These are phyloP conservation scores for Lasioglossum malachurum DNA, from an alignment of 2,888 invertebrate genomes.

Conservation along the genomic window DNA sequence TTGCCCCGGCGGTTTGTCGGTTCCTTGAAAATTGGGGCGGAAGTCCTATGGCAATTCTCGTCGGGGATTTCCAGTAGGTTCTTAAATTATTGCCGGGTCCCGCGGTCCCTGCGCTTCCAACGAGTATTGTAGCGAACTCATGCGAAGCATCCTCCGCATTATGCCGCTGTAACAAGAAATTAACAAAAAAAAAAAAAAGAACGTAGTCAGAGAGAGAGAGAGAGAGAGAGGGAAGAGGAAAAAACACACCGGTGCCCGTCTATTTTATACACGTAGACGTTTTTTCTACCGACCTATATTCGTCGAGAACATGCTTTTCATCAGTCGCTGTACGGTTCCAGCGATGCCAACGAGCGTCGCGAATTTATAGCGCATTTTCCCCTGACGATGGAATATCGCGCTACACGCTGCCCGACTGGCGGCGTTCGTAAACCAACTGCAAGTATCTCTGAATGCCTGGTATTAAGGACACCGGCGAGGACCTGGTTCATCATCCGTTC, in stretches of 20 bases:
- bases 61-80: neutral
- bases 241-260: constrained; percentile 5
- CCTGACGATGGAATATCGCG: constrained; percentile 40
- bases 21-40: neutral
- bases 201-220: neutral
- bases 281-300: constrained; percentile 49
- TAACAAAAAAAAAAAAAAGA: constrained; percentile 42
- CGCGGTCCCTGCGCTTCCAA: neutral
- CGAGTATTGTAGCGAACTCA: constrained; percentile 8
- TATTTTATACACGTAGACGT: constrained; percentile 24
- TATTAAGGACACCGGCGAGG: constrained; percentile 30
- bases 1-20: neutral
- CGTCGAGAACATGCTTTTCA: constrained; percentile 54
- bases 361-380: constrained; percentile 59
- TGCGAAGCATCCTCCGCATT: neutral
- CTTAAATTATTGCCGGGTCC: neutral
- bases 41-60: neutral
- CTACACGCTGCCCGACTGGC: constrained; percentile 48
- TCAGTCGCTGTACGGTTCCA: constrained; percentile 40
- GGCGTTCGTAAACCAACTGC: constrained; percentile 61
- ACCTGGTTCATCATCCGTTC: neutral
- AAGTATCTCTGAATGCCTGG: constrained; percentile 50
- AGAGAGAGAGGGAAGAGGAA: neutral
- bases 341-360: constrained; percentile 41
- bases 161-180: constrained; percentile 42